phyloP scores from a whole-genome alignment of 1,140 invertebrate genomes.

The Bombyx mori region DNA sequence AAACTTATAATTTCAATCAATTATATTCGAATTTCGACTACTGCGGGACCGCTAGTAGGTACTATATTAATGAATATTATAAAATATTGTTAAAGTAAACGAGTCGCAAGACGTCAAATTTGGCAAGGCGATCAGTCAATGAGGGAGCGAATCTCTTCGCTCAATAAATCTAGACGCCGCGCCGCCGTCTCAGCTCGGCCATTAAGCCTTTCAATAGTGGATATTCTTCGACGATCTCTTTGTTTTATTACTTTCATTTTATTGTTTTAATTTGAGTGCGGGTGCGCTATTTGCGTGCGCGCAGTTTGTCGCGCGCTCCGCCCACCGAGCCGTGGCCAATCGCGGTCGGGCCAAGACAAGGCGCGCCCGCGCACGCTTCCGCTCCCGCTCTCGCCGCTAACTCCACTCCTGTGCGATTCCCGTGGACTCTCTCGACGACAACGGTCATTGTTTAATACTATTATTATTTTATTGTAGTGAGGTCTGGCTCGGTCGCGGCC shows the following conservation, averaged over 20 bases:
- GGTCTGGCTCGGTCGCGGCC: conserved; percentile 31
- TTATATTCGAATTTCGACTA: too few relatives aligned
- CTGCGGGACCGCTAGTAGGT: too few relatives aligned
- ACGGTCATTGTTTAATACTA: conserved; percentile 62
- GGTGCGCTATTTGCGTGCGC: conserved; percentile 67
- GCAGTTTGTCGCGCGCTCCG: conserved; percentile 64
- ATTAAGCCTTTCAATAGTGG: conserved; percentile 62
- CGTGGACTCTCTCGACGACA: conserved; percentile 37
- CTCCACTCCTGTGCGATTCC: conserved; percentile 18
- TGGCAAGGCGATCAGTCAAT: conserved; percentile 11
- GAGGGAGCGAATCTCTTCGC: conserved; percentile 23
- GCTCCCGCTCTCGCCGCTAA: conserved; percentile 20
- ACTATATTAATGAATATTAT: too few relatives aligned
- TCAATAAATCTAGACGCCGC: conserved; percentile 58
- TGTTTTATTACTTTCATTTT: conserved; percentile 69
- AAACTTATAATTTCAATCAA: too few relatives aligned
- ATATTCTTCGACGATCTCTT: conserved; percentile 51
- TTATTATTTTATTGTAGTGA: conserved; percentile 60
- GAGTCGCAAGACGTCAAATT: conserved; percentile 2
- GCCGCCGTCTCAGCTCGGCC: conserved; percentile 53
- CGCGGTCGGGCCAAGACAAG: conserved; percentile 38
- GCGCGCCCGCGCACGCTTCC: conserved; percentile 22
- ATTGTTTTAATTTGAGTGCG: conserved; percentile 69
- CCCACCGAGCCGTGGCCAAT: conserved; percentile 57
- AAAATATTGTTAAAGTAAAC: not conserved